Evolutionary conservation across 1,140 invertebrate genomes (phyloP), one percentile per base, ranked within the genome.

Genomic region (Aculops lycopersici): DNA sequence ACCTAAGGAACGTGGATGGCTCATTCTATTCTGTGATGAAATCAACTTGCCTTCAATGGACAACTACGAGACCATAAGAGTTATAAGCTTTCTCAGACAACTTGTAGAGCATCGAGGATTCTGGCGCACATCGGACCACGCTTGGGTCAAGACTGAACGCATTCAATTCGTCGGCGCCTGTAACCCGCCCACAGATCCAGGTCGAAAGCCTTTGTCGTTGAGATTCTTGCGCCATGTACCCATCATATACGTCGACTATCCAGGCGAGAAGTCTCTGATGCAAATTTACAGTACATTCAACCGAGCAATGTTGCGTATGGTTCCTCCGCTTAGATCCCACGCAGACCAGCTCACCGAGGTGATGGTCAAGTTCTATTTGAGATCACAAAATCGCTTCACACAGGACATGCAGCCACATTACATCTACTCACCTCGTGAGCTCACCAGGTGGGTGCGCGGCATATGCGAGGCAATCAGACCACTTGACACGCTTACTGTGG

Each of bases 371-470:
- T 86, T 98, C 52, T 98, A 95, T 60, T 61, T 95, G 2, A 68
- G 72, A 8, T 94, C 86, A 12, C 90, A 97, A 64, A 88, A 95
- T 56, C 65, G 72, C 39, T 98, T 98, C 55, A 98, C 90, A 1
- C 88, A 95, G 61, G 92, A 98, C 56, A 95, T 97, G 81, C 92
- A 98, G 57, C 92, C 92, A 1, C 92, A 98, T 58, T 98, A 98
- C 55, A 83, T 98, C 1, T 97, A 97, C 60, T 94, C 84, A 44
- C 92, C 92, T n/a, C 67, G 92, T 57, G 92, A 98, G 61, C 83
- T 98, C 77, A 97, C 92, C 0, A 60, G 92, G 45, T 98, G 92
- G 92, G 88, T 98, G 3, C 64, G 92, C 37, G 92, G 92, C 43
- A 97, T 98, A 44, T 94, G 84, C 58, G 92, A 98, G 61, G 90